Conservation (phyloP, 2,113 vertebrate genomes). For the Sarotherodon lohbergeri region DNA sequence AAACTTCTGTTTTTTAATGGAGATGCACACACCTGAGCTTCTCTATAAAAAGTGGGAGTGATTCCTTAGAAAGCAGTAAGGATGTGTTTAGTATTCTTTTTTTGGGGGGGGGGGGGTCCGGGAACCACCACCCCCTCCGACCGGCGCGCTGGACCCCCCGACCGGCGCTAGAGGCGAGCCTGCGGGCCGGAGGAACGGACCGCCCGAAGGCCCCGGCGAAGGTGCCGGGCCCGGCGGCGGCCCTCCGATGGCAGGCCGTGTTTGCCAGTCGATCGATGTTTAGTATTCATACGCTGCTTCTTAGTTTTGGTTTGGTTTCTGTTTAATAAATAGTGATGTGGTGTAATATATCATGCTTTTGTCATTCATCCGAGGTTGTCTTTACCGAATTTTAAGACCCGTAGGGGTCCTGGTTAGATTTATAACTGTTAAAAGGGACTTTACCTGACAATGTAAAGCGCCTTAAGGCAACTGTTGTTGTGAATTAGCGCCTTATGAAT, state of each 20-base stretch:
- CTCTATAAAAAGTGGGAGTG: not conserved
- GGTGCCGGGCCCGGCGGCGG: too few species aligned
- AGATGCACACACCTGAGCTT: not conserved
- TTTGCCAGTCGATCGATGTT: too few species aligned
- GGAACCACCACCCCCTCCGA: too few species aligned
- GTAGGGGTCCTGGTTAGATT: not conserved
- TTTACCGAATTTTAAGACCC: not conserved
- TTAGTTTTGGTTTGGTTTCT: not conserved
- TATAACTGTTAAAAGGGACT: not conserved
- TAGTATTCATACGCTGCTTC: not conserved
- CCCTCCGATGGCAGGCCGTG: too few species aligned
- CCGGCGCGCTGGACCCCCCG: too few species aligned
- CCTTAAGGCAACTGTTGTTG: not conserved
- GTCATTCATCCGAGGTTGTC: not conserved
- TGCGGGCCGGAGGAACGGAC: too few species aligned
- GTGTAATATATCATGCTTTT: not conserved
- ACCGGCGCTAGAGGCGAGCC: too few species aligned
- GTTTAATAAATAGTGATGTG: not conserved
- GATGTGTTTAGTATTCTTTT: not conserved
- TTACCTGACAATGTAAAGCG: not conserved
- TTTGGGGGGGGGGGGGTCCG: too few species aligned
- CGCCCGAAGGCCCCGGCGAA: too few species aligned
- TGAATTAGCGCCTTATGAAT: not conserved
- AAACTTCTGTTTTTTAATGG: not conserved
- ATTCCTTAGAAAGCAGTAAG: not conserved